These are phyloP conservation scores for Trichogramma evanescens DNA, from an alignment of 2,888 invertebrate genomes.

Conservation along the genomic window DNA sequence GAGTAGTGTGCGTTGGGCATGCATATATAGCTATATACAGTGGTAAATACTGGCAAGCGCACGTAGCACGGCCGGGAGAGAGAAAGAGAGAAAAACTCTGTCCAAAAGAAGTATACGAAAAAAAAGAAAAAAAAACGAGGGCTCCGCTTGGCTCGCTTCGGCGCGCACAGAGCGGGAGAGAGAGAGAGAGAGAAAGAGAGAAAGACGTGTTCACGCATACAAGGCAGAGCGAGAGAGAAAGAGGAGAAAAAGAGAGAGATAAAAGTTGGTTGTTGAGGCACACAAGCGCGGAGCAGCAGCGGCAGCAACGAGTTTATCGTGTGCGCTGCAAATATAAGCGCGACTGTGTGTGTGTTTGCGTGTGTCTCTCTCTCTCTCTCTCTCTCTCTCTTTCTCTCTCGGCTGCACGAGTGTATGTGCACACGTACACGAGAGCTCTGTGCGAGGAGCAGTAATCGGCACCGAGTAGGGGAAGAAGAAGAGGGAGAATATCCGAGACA, in stretches of 20 bases:
- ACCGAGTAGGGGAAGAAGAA: no score
- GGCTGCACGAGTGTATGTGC: no score
- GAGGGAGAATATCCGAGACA: no score
- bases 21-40: no score
- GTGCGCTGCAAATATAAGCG: no score
- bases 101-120: not conserved
- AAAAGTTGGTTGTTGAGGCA: constrained; percentile 4
- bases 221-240: constrained; percentile 5
- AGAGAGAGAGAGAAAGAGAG: not conserved
- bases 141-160: not conserved
- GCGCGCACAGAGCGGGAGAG: not conserved
- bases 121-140: constrained; percentile 8
- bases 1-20: not conserved
- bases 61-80: not conserved
- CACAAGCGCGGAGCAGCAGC: constrained; percentile 26
- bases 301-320: not conserved
- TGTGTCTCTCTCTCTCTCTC: no score
- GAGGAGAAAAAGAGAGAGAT: constrained; percentile 16
- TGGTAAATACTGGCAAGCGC: no score
- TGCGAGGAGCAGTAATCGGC: no score
- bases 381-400: no score
- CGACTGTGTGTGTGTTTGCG: no score
- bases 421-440: no score
- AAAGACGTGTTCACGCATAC: not conserved
- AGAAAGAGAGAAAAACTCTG: not conserved